phyloP scores from a whole-genome alignment of 2,797 vertebrate species.

The Pristis pectinata region DNA sequence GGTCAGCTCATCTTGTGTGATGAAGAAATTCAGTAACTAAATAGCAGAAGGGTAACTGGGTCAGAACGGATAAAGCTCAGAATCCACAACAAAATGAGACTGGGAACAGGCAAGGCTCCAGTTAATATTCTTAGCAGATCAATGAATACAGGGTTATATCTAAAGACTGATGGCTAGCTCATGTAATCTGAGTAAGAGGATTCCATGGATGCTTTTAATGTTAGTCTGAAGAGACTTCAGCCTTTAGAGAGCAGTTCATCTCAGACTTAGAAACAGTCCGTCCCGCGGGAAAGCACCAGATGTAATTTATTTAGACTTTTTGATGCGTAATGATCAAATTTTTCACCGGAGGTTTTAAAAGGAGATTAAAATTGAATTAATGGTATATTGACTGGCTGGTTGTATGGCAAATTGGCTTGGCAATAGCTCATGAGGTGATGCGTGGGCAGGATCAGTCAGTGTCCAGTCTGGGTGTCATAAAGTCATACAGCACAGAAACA shows the following conservation, averaged over 20 bases:
- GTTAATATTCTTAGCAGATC: neutral
- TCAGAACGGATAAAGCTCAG: neutral
- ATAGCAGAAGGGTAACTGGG: neutral
- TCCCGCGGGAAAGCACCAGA: neutral
- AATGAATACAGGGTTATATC: neutral
- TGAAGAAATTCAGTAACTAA: neutral
- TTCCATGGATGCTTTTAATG: neutral
- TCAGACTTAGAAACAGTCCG: neutral
- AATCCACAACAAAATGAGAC: neutral
- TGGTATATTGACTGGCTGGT: neutral
- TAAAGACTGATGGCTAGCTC: neutral
- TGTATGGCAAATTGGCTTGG: neutral
- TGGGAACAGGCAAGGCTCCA: neutral
- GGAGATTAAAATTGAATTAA: neutral
- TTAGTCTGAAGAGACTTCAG: neutral
- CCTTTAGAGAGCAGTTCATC: neutral
- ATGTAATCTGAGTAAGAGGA: slow-evolving; percentile 1
- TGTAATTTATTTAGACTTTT: neutral
- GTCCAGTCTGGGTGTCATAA: neutral
- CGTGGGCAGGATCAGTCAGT: neutral
- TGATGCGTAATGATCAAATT: neutral
- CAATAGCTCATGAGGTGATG: neutral
- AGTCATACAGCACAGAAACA: too few species aligned
- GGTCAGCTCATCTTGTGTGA: neutral
- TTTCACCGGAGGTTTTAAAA: neutral